Evolutionary conservation across 2,797 vertebrate species (phyloP), one percentile per base, ranked within the genome.

Genomic region (Chromobotia macracanthus): DNA sequence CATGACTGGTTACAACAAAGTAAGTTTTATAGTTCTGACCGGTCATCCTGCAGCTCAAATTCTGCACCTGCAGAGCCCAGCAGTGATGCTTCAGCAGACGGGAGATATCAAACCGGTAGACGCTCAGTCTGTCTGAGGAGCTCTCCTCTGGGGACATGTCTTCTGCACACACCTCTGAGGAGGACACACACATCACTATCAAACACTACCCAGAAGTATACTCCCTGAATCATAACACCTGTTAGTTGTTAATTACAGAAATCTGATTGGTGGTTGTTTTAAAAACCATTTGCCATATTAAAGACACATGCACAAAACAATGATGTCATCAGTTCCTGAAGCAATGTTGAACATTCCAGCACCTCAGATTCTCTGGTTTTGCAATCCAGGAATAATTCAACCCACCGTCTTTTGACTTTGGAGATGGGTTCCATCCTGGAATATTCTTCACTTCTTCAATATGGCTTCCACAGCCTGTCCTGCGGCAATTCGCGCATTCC

Each of bases 381-480:
- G 66, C 7, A 69, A 69, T 38, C 48, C n/a, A 10, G n/a, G 25
- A 48, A n/a, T n/a, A 48, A 72, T 5, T 5, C 12, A 51, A 3
- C 78, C 89, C 86, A 99, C 97, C 97, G 91, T 95, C 94, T 91
- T 97, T 99, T 70, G 92, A 91, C 88, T 91, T 95, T 64, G 96
- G 95, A 67, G 92, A 64, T 11, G 98, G 98, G 88, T 96, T 95
- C 98, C 98, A 99, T 86, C 96, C 95, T 0, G 96, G 96, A 86
- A 99, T 95, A 90, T 99, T 98, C 92, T 95, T 99, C 87, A 99
- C 96, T n/a, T n/a, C n/a, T n/a, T n/a, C n/a, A n/a, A n/a, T 88
- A 99, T 96, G 82, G 98, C 97, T 91, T 99, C 98, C n/a, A 99
- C 96, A 81, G 98, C 98, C 90, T 98, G 97, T 71, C 98, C 98